Conservation (phyloP, 1,140 invertebrate species). For the Diorhabda carinulata region DNA sequence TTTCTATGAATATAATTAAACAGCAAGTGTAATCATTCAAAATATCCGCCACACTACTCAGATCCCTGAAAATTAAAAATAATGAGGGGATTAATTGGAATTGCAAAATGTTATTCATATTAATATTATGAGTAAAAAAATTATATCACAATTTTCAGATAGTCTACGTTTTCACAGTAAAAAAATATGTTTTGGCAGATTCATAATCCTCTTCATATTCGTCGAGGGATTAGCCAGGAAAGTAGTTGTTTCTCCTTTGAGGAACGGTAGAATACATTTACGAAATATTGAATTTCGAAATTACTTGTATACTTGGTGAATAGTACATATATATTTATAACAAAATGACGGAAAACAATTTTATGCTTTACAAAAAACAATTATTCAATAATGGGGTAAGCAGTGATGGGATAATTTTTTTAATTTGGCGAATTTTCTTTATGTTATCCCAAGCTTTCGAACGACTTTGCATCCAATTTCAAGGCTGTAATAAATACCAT, state of each 20-base stretch:
- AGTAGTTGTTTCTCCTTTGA: no score
- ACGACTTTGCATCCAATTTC: no score
- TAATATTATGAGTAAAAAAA: not conserved
- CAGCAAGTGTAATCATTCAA: constrained; percentile 4
- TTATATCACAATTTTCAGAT: no score
- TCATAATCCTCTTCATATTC: not conserved
- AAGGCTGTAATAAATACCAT: no score
- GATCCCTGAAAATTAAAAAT: constrained; percentile 9
- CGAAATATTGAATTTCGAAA: not conserved
- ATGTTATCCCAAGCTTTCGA: no score
- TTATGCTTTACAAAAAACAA: not conserved
- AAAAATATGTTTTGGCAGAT: not conserved
- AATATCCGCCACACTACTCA: constrained; percentile 1
- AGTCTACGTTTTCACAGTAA: not conserved
- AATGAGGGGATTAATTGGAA: no score
- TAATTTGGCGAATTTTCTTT: no score
- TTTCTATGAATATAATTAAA: constrained; percentile 11
- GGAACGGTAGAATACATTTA: no score
- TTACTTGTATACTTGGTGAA: not conserved
- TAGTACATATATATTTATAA: not conserved
- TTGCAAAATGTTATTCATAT: not conserved
- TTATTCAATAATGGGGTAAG: no score
- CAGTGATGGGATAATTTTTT: no score
- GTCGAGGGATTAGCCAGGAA: not conserved
- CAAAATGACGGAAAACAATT: not conserved